These are phyloP conservation scores for Macropis europaea DNA, from an alignment of 2,888 invertebrate genomes.

Conservation along the genomic window DNA sequence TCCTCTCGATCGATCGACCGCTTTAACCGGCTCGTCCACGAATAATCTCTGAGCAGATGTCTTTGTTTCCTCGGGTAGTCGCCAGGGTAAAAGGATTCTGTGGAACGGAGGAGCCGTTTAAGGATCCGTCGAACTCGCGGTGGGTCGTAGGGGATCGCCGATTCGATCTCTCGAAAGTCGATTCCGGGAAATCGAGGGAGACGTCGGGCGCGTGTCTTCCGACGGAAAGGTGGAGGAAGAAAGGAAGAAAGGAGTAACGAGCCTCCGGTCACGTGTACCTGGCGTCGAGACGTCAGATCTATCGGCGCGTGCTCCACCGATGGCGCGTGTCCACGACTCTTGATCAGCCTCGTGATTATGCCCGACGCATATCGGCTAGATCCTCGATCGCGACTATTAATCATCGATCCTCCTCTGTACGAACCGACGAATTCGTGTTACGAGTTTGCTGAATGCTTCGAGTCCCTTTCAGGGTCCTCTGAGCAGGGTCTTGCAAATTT, in stretches of 20 bases:
- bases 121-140: slow-evolving; percentile 52
- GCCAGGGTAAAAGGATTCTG: slow-evolving; percentile 39
- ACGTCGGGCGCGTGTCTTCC: slow-evolving; percentile 74
- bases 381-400: slow-evolving; percentile 40
- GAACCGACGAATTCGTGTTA: slow-evolving; percentile 7
- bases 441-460: too few relatives aligned
- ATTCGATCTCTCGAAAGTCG: slow-evolving; percentile 59
- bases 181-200: slow-evolving; percentile 68
- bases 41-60: slow-evolving; percentile 39
- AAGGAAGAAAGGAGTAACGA: slow-evolving; percentile 58
- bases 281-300: slow-evolving; percentile 71
- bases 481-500: too few relatives aligned
- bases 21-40: slow-evolving; percentile 16
- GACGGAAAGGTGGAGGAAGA: slow-evolving; percentile 55
- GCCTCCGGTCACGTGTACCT: slow-evolving; percentile 74
- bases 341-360: slow-evolving; percentile 57
- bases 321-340: slow-evolving; percentile 71
- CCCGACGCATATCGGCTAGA: slow-evolving; percentile 21
- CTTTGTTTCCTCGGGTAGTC: slow-evolving; percentile 47
- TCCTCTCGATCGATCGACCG: not conserved
- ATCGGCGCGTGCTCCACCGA: slow-evolving; percentile 71
- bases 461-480: too few relatives aligned
- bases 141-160: slow-evolving; percentile 60
- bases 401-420: slow-evolving; percentile 45
- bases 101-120: slow-evolving; percentile 41